These are phyloP conservation scores for Chrysodeixis includens DNA, from an alignment of 2,888 invertebrate genomes.

Conservation along the genomic window DNA sequence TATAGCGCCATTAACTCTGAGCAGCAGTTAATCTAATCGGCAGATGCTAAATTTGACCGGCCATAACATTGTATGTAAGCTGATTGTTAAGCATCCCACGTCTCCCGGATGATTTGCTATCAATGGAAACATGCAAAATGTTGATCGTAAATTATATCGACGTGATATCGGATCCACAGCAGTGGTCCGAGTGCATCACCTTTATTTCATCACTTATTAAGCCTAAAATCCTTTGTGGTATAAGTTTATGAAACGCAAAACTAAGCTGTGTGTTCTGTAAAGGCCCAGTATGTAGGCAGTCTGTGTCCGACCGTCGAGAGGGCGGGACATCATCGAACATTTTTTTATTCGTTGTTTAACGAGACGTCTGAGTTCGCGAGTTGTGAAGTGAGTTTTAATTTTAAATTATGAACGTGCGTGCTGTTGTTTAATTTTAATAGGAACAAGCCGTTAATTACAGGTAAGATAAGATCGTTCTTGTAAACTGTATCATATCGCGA, in stretches of 20 bases:
- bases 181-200: constrained; percentile 24
- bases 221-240: constrained; percentile 59
- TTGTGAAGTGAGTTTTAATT: constrained; percentile 63
- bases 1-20: constrained; percentile 27
- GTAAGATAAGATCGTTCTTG: constrained; percentile 52
- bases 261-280: constrained; percentile 58
- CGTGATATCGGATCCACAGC: constrained; percentile 18
- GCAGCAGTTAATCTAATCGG: constrained; percentile 46
- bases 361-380: constrained; percentile 65
- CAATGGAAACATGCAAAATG: constrained; percentile 61
- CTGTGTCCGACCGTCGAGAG: constrained; percentile 66
- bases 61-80: constrained; percentile 46
- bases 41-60: constrained; percentile 53
- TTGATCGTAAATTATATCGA: constrained; percentile 55
- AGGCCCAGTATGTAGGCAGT: constrained; percentile 67
- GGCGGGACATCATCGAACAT: constrained; percentile 57
- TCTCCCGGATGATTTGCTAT: constrained; percentile 59
- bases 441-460: constrained; percentile 46
- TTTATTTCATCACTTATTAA: constrained; percentile 51
- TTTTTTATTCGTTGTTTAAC: constrained; percentile 49
- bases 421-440: constrained; percentile 54
- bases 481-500: constrained; percentile 66
- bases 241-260: constrained; percentile 56
- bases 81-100: constrained; percentile 59
- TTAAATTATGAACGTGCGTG: constrained; percentile 68